phyloP scores from a whole-genome alignment of 2,888 invertebrate genomes.

The Allacma fusca region DNA sequence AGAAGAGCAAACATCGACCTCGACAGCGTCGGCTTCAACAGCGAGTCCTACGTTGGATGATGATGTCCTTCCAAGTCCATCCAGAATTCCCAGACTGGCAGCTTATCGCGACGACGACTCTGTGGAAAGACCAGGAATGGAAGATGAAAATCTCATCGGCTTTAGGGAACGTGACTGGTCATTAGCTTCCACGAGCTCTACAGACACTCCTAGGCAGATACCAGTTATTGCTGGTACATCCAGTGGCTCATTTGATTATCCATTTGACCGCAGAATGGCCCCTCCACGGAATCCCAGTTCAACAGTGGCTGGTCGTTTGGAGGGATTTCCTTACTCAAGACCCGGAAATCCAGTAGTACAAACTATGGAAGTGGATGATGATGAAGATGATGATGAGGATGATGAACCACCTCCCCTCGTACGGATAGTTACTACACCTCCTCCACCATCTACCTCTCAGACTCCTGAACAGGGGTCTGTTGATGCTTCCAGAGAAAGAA shows the following conservation, averaged over 20 bases:
- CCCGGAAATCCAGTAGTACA: slow-evolving; percentile 10
- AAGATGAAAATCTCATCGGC: too few relatives aligned
- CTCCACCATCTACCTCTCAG: background rate
- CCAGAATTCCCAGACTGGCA: slow-evolving; percentile 45
- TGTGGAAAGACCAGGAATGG: too few relatives aligned
- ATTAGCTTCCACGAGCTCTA: too few relatives aligned
- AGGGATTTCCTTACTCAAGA: slow-evolving; percentile 22
- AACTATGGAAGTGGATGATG: background rate
- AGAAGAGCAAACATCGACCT: background rate
- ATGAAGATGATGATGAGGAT: background rate
- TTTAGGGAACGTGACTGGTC: too few relatives aligned
- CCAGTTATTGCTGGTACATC: too few relatives aligned
- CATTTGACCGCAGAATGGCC: too few relatives aligned
- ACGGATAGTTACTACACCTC: background rate
- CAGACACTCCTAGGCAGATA: too few relatives aligned
- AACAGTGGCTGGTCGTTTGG: background rate
- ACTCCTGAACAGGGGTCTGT: too few relatives aligned
- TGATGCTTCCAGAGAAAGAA: too few relatives aligned
- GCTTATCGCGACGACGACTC: too few relatives aligned
- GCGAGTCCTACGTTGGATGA: slow-evolving; percentile 45
- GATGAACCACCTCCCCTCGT: background rate
- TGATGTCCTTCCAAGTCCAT: slow-evolving; percentile 43
- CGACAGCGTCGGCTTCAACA: background rate
- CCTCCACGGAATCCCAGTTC: too few relatives aligned
- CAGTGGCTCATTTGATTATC: too few relatives aligned